Percentiles rank a stretch among this genome's conserved stretches.
Evolutionary conservation across 2,888 invertebrate genomes (phyloP).

Genomic region (Allophyes oxyacanthae): DNA sequence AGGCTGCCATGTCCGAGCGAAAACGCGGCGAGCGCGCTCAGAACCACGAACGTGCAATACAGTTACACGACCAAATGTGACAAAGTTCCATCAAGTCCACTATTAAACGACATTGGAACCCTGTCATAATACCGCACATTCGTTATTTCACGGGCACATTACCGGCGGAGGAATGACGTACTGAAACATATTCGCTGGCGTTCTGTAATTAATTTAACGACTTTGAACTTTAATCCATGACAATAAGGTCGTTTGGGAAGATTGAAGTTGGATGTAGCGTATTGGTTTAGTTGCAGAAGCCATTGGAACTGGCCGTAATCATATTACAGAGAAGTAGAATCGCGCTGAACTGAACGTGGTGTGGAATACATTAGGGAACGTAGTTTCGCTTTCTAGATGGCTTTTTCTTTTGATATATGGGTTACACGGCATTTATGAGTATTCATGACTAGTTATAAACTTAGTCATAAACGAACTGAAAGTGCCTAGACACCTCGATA

Average conservation of each 20-base stretch:
- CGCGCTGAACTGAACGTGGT: constrained; percentile 55
- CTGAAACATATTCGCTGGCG: constrained; percentile 60
- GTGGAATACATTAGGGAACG: constrained; percentile 54
- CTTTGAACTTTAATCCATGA: constrained; percentile 51
- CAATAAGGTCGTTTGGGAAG: constrained; percentile 48
- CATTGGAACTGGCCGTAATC: constrained; percentile 65
- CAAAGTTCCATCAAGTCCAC: constrained; percentile 64
- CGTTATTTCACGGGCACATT: constrained; percentile 64
- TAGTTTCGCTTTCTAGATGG: constrained; percentile 56
- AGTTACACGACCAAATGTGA: constrained; percentile 59
- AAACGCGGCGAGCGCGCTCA: constrained; percentile 76
- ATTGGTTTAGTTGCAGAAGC: constrained; percentile 61
- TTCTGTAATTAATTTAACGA: constrained; percentile 46
- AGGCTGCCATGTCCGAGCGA: constrained; percentile 80
- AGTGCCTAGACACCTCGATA: too few species aligned
- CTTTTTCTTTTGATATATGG: constrained; percentile 36
- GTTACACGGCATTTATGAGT: constrained; percentile 9
- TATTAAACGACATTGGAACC: constrained; percentile 66
- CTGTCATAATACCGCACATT: constrained; percentile 64
- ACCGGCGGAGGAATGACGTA: constrained; percentile 52
- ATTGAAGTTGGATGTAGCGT: constrained; percentile 32
- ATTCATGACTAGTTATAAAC: constrained; percentile 17
- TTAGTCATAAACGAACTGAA: too few species aligned
- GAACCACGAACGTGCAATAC: constrained; percentile 69
- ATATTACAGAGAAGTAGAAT: constrained; percentile 65